A percentile compares a stretch with the other conserved stretches of the same genome.
Conservation (phyloP, 2,797 vertebrate species). For the Xyrichtys novacula region DNA sequence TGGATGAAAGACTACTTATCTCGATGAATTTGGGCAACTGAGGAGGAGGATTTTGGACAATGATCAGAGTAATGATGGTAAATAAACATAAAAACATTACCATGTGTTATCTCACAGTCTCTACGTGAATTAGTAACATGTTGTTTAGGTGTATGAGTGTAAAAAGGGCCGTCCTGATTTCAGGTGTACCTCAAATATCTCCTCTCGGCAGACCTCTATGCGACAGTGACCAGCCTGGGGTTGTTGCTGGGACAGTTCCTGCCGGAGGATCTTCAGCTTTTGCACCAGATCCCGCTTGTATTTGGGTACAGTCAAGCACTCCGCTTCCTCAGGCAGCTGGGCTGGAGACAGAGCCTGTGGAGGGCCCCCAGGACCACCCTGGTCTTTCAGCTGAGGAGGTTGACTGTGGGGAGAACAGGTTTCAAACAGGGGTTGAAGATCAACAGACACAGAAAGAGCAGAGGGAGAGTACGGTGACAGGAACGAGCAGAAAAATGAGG, state of each 20-base stretch:
- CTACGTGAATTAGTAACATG: too few relatives aligned
- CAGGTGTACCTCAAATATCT: constrained; percentile 95
- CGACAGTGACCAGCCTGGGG: constrained; percentile 98
- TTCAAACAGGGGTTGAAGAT: background rate
- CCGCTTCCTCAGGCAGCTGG: constrained; percentile 92
- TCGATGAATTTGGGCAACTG: too few relatives aligned
- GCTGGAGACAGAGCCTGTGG: constrained; percentile 88
- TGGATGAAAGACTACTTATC: too few relatives aligned
- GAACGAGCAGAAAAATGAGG: constrained; percentile 14
- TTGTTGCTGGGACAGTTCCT: constrained; percentile 97
- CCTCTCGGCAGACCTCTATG: constrained; percentile 97
- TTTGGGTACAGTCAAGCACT: constrained; percentile 93
- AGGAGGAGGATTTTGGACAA: too few relatives aligned
- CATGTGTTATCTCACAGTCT: too few relatives aligned
- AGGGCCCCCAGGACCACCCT: constrained; percentile 79
- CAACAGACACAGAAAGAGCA: background rate
- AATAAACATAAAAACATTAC: too few relatives aligned
- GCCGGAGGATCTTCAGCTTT: constrained; percentile 96
- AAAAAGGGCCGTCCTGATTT: too few relatives aligned
- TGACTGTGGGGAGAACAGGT: constrained; percentile 76
- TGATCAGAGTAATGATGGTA: too few relatives aligned
- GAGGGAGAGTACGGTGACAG: background rate
- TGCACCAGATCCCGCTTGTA: constrained; percentile 98
- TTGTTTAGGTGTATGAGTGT: too few relatives aligned
- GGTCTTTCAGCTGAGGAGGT: constrained; percentile 90